Base-by-base conservation (phyloP, 2,113 vertebrate genomes). In the Perccottus glenii region DNA sequence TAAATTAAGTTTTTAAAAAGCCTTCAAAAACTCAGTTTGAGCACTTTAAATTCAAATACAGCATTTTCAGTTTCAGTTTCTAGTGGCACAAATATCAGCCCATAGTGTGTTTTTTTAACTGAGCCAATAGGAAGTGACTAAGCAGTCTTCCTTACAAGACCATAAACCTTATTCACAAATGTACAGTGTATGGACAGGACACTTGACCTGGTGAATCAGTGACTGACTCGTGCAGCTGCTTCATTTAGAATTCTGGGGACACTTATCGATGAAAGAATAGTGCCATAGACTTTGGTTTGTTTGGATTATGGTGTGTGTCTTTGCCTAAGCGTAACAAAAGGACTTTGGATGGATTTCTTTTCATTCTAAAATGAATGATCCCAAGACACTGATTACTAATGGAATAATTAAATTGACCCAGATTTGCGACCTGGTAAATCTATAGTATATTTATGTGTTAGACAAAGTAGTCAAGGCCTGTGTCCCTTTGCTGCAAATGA, bases 121-220 rank as follows among this genome's bases (percentile, higher is more conserved):
- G 19, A 27, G 19, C 19, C 19, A 27, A 27, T 27, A 3, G 19
- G 19, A 27, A 27, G 19, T 27, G 19, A 27, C 19, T 27, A 27
- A 27, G 64, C 6, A 19, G 11, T 40, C 8, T 40, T 40, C 38
- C 38, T 6, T 6, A 40, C 1, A 1, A 40, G 38, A 40, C 8
- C 38, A 40, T 40, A 40, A 11, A 51, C 19, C 12, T 16, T 32
- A 32, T 51, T 52, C 33, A 68, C 16, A 65, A 73, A 71, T 73
- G 12, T 43, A 61, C 47, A 1, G 43, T 70, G 55, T 57, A 43
- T 8, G 15, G 51, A 33, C 49, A 32, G 73, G 55, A 67, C 63
- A 59, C 48, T 79, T 14, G 56, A 33, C 52, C 44, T 47, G 60
- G 70, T 87, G 79, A 87, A 67, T 85, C 67, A 83, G 33, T 43